Evolutionary conservation across 2,888 invertebrate genomes (phyloP), one percentile per base, ranked within the genome.

Genomic region (Drosophila robusta): DNA sequence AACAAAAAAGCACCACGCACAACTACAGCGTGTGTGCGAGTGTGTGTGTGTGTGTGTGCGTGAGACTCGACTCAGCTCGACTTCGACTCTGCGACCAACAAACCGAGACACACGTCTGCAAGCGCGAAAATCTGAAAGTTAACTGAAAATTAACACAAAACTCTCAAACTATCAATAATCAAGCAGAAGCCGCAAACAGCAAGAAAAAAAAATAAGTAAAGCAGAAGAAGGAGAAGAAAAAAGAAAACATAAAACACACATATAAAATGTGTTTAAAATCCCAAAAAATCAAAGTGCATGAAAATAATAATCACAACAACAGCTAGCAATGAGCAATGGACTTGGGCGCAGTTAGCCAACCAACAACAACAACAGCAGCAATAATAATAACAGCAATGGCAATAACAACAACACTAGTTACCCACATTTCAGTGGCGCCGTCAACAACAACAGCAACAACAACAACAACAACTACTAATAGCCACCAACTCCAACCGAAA

Each of bases 101-200:
- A 69, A 68, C 39, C 69, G 70, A 69, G 65, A 73, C 78, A 75
- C 87, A 89, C 90, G 90, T 90, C 90, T 90, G 88, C 68, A 70
- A 90, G 81, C 90, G 90, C 90, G 90, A 89, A 90, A 90, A 90
- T 90, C 90, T 78, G 89, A 90, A 90, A 90, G 90, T 90, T 90
- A 90, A 90, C 90, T 90, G 88, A 90, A 88, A 83, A 83, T 85
- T 81, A 80, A 87, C 78, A 66, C 75, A 70, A 85, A 83, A 75
- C 70, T 78, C 76, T 76, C 36, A 84, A 82, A 71, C 80, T 78
- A 88, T 87, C 80, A 89, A 89, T 88, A 90, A 82, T 80, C 73
- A 72, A 76, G 75, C 68, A 74, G 57, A 51, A 73, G 73, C 49
- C 66, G 67, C 49, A 74, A 63, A 26, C 51, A 39, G 57, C 39